Evolutionary conservation across 2,888 invertebrate genomes (phyloP).

Genomic region (Ctena decussata): DNA sequence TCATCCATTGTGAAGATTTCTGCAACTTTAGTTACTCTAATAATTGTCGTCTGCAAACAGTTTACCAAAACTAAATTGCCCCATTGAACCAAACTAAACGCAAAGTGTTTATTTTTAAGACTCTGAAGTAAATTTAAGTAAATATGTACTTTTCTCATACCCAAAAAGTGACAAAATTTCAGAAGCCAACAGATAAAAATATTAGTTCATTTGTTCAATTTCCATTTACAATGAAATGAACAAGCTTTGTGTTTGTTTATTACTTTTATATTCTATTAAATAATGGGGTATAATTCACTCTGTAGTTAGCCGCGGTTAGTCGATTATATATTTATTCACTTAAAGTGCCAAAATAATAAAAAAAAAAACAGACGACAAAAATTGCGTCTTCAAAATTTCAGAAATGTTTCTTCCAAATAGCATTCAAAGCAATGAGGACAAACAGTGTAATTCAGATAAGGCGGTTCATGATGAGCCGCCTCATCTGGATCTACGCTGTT

Average conservation of each 20-base stretch:
- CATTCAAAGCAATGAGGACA: too few species aligned
- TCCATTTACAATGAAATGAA: slow-evolving; percentile 28
- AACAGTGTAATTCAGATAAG: too few species aligned
- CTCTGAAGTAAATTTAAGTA: background rate
- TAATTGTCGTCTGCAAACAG: slow-evolving; percentile 5
- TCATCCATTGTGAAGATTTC: slow-evolving; percentile 30
- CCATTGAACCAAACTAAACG: background rate
- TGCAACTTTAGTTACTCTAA: slow-evolving; percentile 1
- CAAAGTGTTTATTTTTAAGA: background rate
- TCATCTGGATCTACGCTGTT: too few species aligned
- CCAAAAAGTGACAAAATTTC: slow-evolving; percentile 14
- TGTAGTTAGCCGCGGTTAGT: background rate
- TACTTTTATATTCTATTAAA: slow-evolving; percentile 1
- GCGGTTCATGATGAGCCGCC: too few species aligned
- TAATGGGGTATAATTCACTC: background rate
- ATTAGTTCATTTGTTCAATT: slow-evolving; percentile 47
- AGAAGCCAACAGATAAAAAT: slow-evolving; percentile 47
- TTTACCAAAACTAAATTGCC: background rate
- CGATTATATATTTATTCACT: too few species aligned
- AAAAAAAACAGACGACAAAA: too few species aligned
- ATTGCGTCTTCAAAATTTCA: too few species aligned
- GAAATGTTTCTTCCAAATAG: too few species aligned
- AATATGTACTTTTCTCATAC: slow-evolving; percentile 42
- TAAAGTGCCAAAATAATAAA: too few species aligned
- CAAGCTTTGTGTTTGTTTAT: background rate